These are phyloP conservation scores for Zosterops lateralis DNA, from an alignment of 2,113 vertebrate species.

Conservation along the genomic window DNA sequence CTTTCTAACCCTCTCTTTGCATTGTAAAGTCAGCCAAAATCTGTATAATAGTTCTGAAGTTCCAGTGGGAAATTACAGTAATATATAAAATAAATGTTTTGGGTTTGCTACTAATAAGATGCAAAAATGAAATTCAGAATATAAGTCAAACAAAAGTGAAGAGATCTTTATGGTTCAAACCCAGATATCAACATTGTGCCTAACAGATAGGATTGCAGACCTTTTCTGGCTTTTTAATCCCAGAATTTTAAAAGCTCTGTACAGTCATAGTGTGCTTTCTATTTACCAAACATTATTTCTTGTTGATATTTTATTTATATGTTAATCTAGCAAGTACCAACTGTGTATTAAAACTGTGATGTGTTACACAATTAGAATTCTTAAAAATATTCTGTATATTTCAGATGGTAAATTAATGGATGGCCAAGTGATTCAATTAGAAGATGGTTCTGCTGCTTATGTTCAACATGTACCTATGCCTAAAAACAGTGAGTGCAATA, in stretches of 20 bases:
- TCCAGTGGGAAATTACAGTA: neutral
- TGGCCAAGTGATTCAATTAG: slow-evolving; percentile 96
- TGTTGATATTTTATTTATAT: neutral
- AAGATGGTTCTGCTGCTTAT: slow-evolving; percentile 96
- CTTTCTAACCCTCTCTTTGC: neutral
- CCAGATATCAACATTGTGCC: neutral
- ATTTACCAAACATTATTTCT: slow-evolving; percentile 17
- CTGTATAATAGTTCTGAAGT: neutral
- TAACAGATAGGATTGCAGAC: neutral
- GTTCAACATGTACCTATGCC: slow-evolving; percentile 93
- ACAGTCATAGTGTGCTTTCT: neutral
- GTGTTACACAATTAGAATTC: neutral
- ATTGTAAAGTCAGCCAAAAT: neutral
- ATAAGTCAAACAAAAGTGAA: neutral
- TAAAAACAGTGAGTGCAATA: slow-evolving; percentile 85
- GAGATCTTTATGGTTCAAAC: neutral
- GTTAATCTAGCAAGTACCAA: neutral
- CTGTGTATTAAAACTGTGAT: neutral
- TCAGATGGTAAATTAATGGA: slow-evolving; percentile 95
- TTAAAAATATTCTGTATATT: slow-evolving; percentile 46
- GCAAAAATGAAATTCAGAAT: neutral
- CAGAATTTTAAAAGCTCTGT: neutral
- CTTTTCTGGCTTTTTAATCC: neutral
- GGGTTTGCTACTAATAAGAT: neutral
- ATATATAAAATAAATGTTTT: neutral